phyloP scores from a whole-genome alignment of 2,113 vertebrate species.

The Atrichornis clamosus region DNA sequence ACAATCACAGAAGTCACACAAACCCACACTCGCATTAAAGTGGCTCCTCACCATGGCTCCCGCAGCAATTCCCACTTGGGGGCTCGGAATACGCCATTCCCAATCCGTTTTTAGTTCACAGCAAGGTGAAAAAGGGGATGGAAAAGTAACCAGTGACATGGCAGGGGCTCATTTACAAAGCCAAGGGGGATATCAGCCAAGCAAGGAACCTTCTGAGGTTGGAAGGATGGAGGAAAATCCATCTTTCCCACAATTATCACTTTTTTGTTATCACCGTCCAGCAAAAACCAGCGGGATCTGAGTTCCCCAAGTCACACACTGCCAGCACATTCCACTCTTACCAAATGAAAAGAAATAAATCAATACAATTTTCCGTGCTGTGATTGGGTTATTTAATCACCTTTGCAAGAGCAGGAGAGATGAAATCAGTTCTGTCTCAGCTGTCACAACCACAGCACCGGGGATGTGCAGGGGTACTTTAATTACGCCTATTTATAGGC shows the following conservation, averaged over 20 bases:
- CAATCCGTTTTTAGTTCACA: neutral
- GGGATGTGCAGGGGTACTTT: neutral
- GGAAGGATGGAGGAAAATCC: neutral
- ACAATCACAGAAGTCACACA: neutral
- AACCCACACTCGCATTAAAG: neutral
- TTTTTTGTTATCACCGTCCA: no score
- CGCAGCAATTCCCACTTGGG: neutral
- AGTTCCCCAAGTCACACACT: neutral
- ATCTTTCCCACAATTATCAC: neutral
- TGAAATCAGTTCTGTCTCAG: neutral
- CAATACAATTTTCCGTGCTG: constrained; percentile 16
- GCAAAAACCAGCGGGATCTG: neutral
- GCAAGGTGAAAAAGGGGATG: neutral
- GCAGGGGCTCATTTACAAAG: neutral
- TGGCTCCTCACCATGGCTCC: neutral
- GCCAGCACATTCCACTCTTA: neutral
- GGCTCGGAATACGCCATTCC: neutral
- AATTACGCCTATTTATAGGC: constrained; percentile 50
- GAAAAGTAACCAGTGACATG: neutral
- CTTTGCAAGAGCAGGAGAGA: neutral
- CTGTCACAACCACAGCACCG: neutral
- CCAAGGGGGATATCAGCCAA: neutral
- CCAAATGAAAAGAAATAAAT: neutral
- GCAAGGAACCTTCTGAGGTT: neutral
- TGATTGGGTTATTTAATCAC: neutral